A percentile compares a stretch with the other conserved stretches of the same genome.
Evolutionary conservation across 2,113 vertebrate species (phyloP).

Genomic region (Dunckerocampus dactyliophorus): DNA sequence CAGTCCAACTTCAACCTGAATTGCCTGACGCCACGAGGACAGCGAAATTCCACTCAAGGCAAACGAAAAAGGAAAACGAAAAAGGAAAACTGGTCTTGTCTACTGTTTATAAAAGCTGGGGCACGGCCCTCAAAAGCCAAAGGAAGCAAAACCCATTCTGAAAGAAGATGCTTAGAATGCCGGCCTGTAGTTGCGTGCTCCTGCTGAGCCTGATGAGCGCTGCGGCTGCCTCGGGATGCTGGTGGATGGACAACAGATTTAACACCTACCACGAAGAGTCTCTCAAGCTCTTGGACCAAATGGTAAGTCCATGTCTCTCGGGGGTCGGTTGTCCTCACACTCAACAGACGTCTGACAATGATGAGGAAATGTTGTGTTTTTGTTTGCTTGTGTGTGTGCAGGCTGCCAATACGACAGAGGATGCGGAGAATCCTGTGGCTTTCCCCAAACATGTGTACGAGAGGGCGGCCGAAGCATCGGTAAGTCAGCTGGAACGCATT

Average conservation of each 20-base stretch:
- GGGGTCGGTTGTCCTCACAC: background rate
- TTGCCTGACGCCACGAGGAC: background rate
- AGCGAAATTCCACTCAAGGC: background rate
- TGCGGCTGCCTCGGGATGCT: slow-evolving; percentile 40
- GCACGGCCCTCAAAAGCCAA: background rate
- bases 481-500: slow-evolving; percentile 24
- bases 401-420: slow-evolving; percentile 30
- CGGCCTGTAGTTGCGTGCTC: background rate
- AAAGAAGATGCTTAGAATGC: background rate
- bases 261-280: slow-evolving; percentile 22
- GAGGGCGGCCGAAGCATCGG: slow-evolving; percentile 22
- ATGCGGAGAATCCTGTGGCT: slow-evolving; percentile 1
- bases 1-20: background rate
- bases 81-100: background rate
- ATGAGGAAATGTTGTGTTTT: background rate
- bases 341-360: background rate
- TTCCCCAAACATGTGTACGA: slow-evolving; percentile 42
- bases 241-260: slow-evolving; percentile 57
- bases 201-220: slow-evolving; percentile 21
- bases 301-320: slow-evolving; percentile 46
- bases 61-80: background rate
- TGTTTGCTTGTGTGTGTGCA: slow-evolving; percentile 25
- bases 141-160: background rate
- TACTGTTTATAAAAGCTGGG: background rate
- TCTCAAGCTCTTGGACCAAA: slow-evolving; percentile 26